These are phyloP conservation scores for Drosophila obscura DNA, from an alignment of 1,140 invertebrate species.

Conservation along the genomic window DNA sequence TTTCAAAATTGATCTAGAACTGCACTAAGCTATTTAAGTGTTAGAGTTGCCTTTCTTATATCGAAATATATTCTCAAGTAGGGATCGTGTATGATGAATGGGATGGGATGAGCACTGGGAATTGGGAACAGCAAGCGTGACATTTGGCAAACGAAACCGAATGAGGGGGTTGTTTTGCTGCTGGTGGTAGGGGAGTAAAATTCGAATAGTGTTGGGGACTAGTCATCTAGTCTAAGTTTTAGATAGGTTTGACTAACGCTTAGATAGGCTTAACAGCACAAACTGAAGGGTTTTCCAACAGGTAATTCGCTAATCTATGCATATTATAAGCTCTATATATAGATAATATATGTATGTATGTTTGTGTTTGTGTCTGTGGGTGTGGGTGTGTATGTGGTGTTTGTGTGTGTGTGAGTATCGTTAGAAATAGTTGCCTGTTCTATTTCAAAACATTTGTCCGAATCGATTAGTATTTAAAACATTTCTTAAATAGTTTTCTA, in stretches of 20 bases:
- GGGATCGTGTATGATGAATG: background rate
- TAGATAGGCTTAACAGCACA: constrained; percentile 54
- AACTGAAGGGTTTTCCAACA: constrained; percentile 46
- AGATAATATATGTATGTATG: constrained; percentile 27
- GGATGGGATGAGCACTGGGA: too few species aligned
- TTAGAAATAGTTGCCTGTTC: constrained; percentile 21
- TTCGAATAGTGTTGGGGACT: background rate
- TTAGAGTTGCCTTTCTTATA: constrained; percentile 40
- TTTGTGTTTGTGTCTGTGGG: constrained; percentile 14
- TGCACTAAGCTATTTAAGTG: constrained; percentile 60
- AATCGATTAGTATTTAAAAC: constrained; percentile 75
- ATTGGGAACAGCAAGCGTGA: background rate
- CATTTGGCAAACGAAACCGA: constrained; percentile 15
- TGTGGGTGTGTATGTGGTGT: constrained; percentile 2
- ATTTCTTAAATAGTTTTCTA: constrained; percentile 78
- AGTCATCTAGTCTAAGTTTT: constrained; percentile 48
- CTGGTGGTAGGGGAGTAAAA: background rate
- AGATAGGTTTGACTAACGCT: constrained; percentile 58
- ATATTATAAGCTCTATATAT: constrained; percentile 49
- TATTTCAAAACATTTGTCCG: constrained; percentile 44
- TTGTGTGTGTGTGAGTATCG: constrained; percentile 2
- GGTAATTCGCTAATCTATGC: constrained; percentile 50
- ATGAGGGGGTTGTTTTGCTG: background rate
- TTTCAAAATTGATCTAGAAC: constrained; percentile 25
- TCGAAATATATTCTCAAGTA: constrained; percentile 34